Conservation (phyloP, 1,140 invertebrate species). For the Trialeurodes vaporariorum region DNA sequence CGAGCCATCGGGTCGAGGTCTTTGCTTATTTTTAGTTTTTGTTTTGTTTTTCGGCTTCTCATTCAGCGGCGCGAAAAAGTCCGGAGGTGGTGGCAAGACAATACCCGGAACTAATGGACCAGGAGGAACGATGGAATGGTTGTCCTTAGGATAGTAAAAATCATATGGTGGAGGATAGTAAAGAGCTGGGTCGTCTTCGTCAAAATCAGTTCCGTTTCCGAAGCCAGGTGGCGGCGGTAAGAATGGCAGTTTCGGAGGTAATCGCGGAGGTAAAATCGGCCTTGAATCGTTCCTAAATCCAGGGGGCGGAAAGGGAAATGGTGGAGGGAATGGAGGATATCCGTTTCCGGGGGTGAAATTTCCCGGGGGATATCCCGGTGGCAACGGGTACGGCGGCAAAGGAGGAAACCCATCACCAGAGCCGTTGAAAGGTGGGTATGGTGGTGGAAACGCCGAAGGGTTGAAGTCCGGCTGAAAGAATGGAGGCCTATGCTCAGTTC, state of each 20-base stretch:
- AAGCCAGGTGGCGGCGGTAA: conserved; percentile 52
- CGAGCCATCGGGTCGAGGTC: conserved; percentile 13
- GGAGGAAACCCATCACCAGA: conserved; percentile 10
- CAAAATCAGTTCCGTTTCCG: conserved; percentile 57
- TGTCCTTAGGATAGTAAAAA: conserved; percentile 67
- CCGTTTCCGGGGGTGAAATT: conserved; percentile 45
- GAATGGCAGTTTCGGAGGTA: conserved; percentile 54
- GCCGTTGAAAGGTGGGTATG: conserved; percentile 30
- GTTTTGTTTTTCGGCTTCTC: conserved; percentile 19
- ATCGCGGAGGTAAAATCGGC: conserved; percentile 36
- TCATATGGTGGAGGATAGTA: conserved; percentile 82
- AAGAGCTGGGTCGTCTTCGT: conserved; percentile 78
- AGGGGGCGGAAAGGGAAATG: conserved; percentile 38
- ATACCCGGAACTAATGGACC: conserved; percentile 78
- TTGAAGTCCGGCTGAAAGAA: conserved; percentile 31
- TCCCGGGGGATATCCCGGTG: conserved; percentile 41
- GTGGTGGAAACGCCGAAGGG: conserved; percentile 34
- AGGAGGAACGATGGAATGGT: conserved; percentile 60
- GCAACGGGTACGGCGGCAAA: conserved; percentile 12
- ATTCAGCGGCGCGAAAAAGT: conserved; percentile 62
- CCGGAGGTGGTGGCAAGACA: conserved; percentile 69
- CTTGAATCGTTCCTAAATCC: conserved; percentile 22
- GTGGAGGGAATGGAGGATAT: conserved; percentile 25
- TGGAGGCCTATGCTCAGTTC: conserved; percentile 24
- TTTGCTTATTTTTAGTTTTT: conserved; percentile 12